A percentile compares a stretch with the other conserved stretches of the same genome.
Evolutionary conservation across 2,113 vertebrate genomes (phyloP).

Genomic region (Cheilinus undulatus): DNA sequence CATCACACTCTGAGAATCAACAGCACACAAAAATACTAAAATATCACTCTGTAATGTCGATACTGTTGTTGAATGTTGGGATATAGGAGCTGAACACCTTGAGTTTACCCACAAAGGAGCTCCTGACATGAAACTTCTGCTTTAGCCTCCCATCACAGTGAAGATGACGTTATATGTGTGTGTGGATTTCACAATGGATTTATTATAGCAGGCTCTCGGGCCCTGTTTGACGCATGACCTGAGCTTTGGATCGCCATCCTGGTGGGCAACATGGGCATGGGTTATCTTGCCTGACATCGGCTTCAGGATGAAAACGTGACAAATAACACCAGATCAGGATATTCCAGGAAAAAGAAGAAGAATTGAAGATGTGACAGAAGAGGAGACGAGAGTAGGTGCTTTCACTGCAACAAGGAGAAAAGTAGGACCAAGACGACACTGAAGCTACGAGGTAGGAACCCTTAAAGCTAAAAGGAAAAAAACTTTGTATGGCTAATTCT

Average conservation of each 20-base stretch:
- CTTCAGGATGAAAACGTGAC: constrained; percentile 24
- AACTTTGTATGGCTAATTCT: background rate
- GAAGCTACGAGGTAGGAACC: constrained; percentile 56
- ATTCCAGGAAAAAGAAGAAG: constrained; percentile 23
- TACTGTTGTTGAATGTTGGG: constrained; percentile 7
- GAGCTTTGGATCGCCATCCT: constrained; percentile 21
- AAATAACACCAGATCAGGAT: constrained; percentile 9
- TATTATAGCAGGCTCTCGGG: constrained; percentile 56
- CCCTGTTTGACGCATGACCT: constrained; percentile 53
- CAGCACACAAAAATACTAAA: constrained; percentile 15
- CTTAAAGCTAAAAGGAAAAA: too few relatives aligned
- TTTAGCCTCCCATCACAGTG: constrained; percentile 21
- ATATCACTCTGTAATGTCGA: too few relatives aligned
- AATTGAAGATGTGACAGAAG: constrained; percentile 30
- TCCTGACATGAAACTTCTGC: background rate
- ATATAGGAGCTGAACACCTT: background rate
- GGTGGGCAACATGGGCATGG: constrained; percentile 23
- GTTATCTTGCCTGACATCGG: constrained; percentile 37
- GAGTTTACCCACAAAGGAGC: background rate
- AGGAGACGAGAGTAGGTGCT: constrained; percentile 15
- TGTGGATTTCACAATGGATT: constrained; percentile 76
- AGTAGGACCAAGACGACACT: constrained; percentile 4
- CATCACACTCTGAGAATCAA: constrained; percentile 40
- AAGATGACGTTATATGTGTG: constrained; percentile 61
- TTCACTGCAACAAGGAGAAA: constrained; percentile 2